Percentiles rank a stretch among this genome's conserved stretches.
Conservation (phyloP, 2,797 vertebrate species). For the Clarias pachynema region DNA sequence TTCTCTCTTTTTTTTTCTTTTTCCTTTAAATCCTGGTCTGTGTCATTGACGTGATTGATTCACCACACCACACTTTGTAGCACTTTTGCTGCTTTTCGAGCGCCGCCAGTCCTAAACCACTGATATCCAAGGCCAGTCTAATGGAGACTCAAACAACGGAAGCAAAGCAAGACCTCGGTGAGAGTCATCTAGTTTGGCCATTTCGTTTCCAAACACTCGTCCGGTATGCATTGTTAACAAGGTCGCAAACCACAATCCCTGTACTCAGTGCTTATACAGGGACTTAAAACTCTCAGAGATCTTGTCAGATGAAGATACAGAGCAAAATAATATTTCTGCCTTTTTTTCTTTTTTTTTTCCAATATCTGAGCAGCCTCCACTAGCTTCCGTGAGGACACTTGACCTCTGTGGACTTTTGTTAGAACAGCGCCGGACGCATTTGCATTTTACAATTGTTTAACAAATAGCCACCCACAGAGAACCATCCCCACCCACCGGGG, state of each 20-base stretch:
- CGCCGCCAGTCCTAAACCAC: conserved; percentile 11
- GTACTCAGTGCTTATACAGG: neutral
- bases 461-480: conserved; percentile 72
- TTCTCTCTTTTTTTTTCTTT: neutral
- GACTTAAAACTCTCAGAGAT: neutral
- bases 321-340: neutral
- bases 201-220: conserved; percentile 2
- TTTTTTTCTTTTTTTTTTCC: neutral
- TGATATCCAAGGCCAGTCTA: conserved; percentile 12
- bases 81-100: conserved; percentile 24
- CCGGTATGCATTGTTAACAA: conserved; percentile 2
- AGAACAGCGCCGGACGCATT: conserved; percentile 69
- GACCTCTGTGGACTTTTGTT: conserved; percentile 71
- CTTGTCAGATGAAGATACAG: neutral
- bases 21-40: neutral
- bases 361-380: conserved; percentile 46
- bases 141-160: neutral
- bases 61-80: neutral
- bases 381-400: conserved; percentile 48
- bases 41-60: conserved; percentile 29
- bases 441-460: conserved; percentile 78
- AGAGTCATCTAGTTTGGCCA: conserved; percentile 13
- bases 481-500: conserved; percentile 68
- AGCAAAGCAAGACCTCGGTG: conserved; percentile 1
- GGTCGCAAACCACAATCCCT: neutral